Evolutionary conservation across 2,888 invertebrate genomes (phyloP).

Genomic region (Rhaphigaster nebulosa): DNA sequence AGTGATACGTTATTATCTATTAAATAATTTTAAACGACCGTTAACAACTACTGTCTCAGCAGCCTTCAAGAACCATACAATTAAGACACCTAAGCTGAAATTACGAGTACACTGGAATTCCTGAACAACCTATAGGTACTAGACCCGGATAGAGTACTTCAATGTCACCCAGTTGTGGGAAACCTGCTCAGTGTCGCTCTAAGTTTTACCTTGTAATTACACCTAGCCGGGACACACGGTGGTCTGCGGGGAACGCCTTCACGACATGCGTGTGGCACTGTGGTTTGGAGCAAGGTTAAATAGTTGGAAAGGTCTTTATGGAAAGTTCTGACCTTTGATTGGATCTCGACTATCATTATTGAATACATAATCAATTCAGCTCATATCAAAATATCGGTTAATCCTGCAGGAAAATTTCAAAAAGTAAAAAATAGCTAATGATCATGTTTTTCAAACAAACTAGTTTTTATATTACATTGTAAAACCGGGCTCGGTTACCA

Average conservation of each 20-base stretch:
- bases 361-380: neutral
- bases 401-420: neutral
- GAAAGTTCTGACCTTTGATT: slow-evolving; percentile 13
- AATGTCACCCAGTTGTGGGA: slow-evolving; percentile 14
- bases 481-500: too few species aligned
- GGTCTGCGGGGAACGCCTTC: neutral
- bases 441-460: neutral
- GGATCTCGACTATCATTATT: neutral
- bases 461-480: neutral
- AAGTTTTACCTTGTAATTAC: slow-evolving; percentile 8
- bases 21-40: neutral
- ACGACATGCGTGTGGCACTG: neutral
- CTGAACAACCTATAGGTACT: neutral
- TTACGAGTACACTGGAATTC: neutral
- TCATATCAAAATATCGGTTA: neutral
- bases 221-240: neutral
- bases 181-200: neutral
- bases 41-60: neutral
- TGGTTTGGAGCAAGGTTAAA: slow-evolving; percentile 15
- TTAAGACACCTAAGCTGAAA: neutral
- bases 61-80: neutral
- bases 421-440: neutral
- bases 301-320: slow-evolving; percentile 16
- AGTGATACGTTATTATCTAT: neutral
- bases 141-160: slow-evolving; percentile 11